Evolutionary conservation across 1,140 invertebrate species (phyloP), one percentile per base, ranked within the genome.

Genomic region (Eupeodes corollae): DNA sequence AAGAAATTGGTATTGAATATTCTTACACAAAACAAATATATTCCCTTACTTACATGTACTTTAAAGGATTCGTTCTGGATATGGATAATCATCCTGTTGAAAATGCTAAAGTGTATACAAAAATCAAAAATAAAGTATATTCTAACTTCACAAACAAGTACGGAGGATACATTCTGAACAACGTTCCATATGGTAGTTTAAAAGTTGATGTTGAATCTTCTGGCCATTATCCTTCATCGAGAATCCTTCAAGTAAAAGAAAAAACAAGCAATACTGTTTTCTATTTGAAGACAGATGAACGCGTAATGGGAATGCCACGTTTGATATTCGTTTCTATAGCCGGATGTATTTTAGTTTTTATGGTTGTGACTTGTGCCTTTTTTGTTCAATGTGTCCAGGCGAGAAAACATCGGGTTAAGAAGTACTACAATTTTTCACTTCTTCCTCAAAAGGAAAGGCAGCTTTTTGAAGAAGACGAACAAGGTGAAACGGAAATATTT

Each of bases 321-420:
- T 66, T 84, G 9, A 71, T 81, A 1, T 89, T 89, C 58, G 76
- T 88, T 37, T 74, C 86, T 50, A 56, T 86, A 3, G 68, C 79
- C 49, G 84, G 85, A 5, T 44, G 62, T 2, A 37, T 61, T 5
- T 58, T 68, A 32, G 60, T 68, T 9, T 47, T 58, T 0, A 47
- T 47, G 13, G 58, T 68, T 5, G 53, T 63, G 8, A 13, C 60
- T 10, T 67, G 61, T 41, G 55, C 66, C 16, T 42, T 68, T 6
- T 62, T 61, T 40, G 59, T 61, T 5, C 64, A 67, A 42, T 67
- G 62, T 30, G 49, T 62, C 50, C 55, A 63, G 51, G 58, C 61
- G 10, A 44, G 56, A 64, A 67, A 16, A 68, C 63, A 51, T n/a
- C 57, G 60, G 26, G 55, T 58, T 6, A 56, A 57, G 50, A 54